Evolutionary conservation across 2,888 invertebrate genomes (phyloP).

Genomic region (Omphaloscelis lunosa): DNA sequence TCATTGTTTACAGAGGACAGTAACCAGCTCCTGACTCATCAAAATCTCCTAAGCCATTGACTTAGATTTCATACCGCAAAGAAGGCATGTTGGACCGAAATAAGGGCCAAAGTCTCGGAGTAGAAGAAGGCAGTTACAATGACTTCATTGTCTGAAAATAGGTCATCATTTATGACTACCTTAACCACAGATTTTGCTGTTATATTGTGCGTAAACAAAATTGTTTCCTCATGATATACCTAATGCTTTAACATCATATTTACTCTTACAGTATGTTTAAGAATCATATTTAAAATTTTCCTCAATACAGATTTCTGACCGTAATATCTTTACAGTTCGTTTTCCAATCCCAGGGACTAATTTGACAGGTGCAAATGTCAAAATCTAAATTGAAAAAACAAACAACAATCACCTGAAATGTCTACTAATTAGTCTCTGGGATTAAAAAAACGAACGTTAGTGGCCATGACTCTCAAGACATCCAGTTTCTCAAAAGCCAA

Average conservation of each 20-base stretch:
- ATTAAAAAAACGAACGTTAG: neutral
- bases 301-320: constrained; percentile 4
- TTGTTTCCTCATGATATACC: constrained; percentile 14
- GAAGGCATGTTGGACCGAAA: constrained; percentile 17
- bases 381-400: too few relatives aligned
- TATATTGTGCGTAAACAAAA: constrained; percentile 42
- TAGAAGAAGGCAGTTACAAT: constrained; percentile 25
- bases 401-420: too few relatives aligned
- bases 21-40: constrained; percentile 4
- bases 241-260: neutral
- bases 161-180: constrained; percentile 47
- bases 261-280: neutral
- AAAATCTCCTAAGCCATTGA: constrained; percentile 12
- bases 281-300: neutral
- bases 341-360: too few relatives aligned
- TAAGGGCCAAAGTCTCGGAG: constrained; percentile 7
- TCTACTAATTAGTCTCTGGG: too few relatives aligned
- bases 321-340: neutral
- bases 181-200: constrained; percentile 39
- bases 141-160: constrained; percentile 36
- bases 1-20: neutral
- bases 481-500: constrained; percentile 1
- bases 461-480: constrained; percentile 57
- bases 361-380: too few relatives aligned
- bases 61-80: constrained; percentile 3